Percentiles rank a stretch among this genome's conserved stretches.
These are phyloP conservation scores for Cepaea nemoralis DNA, from an alignment of 1,140 invertebrate species.

Conservation along the genomic window DNA sequence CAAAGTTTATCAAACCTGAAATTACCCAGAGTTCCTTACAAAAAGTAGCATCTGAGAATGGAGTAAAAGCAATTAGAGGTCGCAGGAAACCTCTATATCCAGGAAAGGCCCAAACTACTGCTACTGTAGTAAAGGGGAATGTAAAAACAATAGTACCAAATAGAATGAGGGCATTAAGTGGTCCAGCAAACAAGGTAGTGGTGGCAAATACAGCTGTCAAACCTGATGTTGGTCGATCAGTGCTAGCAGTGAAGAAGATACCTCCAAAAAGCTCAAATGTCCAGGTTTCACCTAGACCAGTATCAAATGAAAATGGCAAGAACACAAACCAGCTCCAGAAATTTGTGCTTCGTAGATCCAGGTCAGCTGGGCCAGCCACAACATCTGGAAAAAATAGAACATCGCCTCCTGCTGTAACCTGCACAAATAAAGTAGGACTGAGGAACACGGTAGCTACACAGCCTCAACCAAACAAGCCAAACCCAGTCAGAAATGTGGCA, in stretches of 20 bases:
- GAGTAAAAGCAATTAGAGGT: conserved; percentile 81
- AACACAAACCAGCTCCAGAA: neutral
- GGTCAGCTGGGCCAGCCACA: conserved; percentile 17
- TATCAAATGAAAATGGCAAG: neutral
- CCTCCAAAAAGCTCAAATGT: conserved; percentile 8
- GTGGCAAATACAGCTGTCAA: neutral
- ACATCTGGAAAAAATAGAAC: neutral
- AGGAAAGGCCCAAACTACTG: conserved; percentile 9
- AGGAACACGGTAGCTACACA: neutral
- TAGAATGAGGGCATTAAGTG: neutral
- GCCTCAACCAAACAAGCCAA: neutral
- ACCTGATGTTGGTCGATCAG: neutral
- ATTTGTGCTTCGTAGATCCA: neutral
- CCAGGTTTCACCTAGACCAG: conserved; percentile 13
- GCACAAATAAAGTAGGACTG: neutral
- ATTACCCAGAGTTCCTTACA: too few relatives aligned
- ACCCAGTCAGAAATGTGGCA: neutral
- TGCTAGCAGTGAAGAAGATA: conserved; percentile 7
- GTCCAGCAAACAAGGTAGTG: neutral
- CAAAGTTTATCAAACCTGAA: conserved; percentile 73
- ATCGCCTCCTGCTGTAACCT: neutral
- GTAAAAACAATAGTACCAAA: neutral
- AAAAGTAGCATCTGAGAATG: conserved; percentile 38
- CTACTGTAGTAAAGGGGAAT: neutral
- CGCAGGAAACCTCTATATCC: conserved; percentile 76